Evolutionary conservation across 2,888 invertebrate genomes (phyloP).

Genomic region (Cistogaster globosa): DNA sequence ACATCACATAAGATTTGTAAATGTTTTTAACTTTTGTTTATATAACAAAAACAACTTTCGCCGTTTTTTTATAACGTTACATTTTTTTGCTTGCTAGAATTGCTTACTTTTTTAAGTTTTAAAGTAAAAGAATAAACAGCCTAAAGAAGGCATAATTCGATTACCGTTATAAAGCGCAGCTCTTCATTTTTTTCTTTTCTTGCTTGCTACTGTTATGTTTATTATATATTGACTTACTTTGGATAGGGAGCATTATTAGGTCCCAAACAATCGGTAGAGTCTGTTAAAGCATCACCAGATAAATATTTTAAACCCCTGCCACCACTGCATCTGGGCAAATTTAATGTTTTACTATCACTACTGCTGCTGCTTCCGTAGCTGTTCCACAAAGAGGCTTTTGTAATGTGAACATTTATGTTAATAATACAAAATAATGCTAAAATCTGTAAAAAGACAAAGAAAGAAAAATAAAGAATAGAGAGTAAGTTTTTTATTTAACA

Average conservation of each 20-base stretch:
- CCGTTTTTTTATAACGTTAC: too few species aligned
- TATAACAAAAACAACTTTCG: too few species aligned
- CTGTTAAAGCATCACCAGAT: constrained; percentile 93
- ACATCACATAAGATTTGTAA: too few species aligned
- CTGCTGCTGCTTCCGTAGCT: constrained; percentile 73
- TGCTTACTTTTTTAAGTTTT: too few species aligned
- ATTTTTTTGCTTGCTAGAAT: too few species aligned
- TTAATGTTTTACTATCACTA: constrained; percentile 73
- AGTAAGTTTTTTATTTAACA: not conserved
- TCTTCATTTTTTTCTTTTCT: too few species aligned
- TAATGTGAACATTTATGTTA: constrained; percentile 72
- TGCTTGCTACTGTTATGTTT: too few species aligned
- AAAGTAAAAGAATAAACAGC: too few species aligned
- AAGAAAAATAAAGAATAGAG: constrained; percentile 1
- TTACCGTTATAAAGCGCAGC: too few species aligned
- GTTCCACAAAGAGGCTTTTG: constrained; percentile 80
- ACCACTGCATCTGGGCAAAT: constrained; percentile 83
- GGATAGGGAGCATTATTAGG: constrained; percentile 93
- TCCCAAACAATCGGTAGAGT: constrained; percentile 90
- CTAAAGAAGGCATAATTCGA: too few species aligned
- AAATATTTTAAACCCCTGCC: constrained; percentile 90
- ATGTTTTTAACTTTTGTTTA: too few species aligned
- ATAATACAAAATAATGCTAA: constrained; percentile 79
- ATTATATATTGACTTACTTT: constrained; percentile 84
- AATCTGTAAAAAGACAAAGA: constrained; percentile 74